Conservation (phyloP, 2,797 vertebrate genomes). For the Ispidina picta region DNA sequence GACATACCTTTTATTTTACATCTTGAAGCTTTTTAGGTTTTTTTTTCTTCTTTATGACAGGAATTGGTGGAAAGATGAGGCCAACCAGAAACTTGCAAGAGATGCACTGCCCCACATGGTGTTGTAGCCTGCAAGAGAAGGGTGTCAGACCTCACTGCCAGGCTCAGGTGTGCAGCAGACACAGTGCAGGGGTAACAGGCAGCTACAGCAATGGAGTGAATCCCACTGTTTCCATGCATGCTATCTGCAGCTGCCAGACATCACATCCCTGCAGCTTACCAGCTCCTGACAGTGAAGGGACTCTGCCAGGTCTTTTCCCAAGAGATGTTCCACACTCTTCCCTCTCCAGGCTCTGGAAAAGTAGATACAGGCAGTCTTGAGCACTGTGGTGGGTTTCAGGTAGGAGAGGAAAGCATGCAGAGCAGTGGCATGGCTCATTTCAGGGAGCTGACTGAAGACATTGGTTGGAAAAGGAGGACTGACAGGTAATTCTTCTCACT, state of each 20-base stretch:
- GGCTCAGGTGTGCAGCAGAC: neutral
- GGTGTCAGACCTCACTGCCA: neutral
- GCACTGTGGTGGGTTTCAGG: neutral
- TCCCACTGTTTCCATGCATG: neutral
- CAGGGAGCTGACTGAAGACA: neutral
- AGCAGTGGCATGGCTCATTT: neutral
- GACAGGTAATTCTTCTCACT: neutral
- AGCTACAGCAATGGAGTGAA: neutral
- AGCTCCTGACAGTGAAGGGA: neutral
- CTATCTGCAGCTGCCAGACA: neutral
- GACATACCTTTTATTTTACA: neutral
- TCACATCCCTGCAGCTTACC: neutral
- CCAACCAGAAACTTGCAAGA: neutral
- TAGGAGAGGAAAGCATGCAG: neutral
- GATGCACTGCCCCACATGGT: neutral
- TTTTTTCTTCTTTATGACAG: neutral
- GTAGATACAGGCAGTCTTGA: neutral
- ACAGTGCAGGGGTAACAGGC: neutral
- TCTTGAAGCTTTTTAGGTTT: neutral
- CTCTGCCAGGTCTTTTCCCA: neutral
- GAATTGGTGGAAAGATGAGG: neutral
- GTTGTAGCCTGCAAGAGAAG: accelerated
- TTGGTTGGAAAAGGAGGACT: neutral
- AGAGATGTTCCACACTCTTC: neutral
- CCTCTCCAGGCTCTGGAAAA: neutral